phyloP scores from a whole-genome alignment of 2,888 invertebrate genomes.

The Cremastinae sp. region DNA sequence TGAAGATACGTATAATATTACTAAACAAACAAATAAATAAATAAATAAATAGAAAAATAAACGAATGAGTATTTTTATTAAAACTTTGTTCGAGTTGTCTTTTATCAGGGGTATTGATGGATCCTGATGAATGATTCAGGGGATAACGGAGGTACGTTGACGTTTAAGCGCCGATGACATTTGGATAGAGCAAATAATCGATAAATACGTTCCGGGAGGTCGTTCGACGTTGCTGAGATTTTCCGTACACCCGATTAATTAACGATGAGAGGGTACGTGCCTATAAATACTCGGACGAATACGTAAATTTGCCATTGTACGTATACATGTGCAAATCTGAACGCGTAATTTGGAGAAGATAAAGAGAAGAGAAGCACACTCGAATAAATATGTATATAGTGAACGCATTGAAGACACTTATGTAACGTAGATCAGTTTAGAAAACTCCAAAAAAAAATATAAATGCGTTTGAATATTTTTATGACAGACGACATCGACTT shows the following conservation, averaged over 20 bases:
- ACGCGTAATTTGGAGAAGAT: neutral
- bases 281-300: conserved; percentile 1
- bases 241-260: conserved; percentile 20
- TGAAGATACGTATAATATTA: no score
- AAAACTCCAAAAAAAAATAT: conserved; percentile 31
- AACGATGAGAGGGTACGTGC: neutral
- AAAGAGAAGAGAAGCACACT: conserved; percentile 18
- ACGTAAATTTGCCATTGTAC: neutral
- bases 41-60: no score
- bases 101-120: neutral
- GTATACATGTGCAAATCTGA: neutral
- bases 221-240: conserved; percentile 2
- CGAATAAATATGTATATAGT: conserved; percentile 52
- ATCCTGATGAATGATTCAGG: neutral
- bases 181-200: conserved; percentile 17
- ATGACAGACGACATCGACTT: no score
- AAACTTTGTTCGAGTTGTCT: neutral
- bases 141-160: neutral
- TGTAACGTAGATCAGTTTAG: conserved; percentile 40
- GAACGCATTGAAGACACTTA: conserved; percentile 37
- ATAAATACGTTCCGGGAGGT: conserved; percentile 21
- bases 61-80: neutral
- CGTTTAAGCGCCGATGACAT: conserved; percentile 8
- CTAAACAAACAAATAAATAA: no score
- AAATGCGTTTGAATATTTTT: neutral